Conservation (phyloP, 2,888 invertebrate species). For the Ceramica pisi region DNA sequence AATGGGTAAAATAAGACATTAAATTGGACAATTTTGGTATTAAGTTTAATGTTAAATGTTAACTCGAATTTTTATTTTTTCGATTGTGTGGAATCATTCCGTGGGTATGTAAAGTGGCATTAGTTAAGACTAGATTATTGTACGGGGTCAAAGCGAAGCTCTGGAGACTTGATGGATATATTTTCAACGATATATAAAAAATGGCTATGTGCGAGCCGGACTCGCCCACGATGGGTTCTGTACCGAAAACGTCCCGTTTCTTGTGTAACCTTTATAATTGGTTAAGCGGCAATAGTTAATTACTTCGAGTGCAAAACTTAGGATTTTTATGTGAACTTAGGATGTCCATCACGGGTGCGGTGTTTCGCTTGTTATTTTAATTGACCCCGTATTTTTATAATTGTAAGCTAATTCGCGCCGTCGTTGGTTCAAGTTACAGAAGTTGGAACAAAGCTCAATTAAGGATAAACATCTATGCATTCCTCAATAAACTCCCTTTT, state of each 20-base stretch:
- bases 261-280: too few species aligned
- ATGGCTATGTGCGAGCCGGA: too few species aligned
- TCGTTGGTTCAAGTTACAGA: slow-evolving; percentile 39
- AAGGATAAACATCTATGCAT: not conserved
- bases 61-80: slow-evolving; percentile 61
- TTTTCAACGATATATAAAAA: not conserved
- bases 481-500: not conserved
- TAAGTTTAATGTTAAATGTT: slow-evolving; percentile 52
- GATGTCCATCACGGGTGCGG: not conserved
- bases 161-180: not conserved
- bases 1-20: slow-evolving; percentile 47
- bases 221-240: too few species aligned
- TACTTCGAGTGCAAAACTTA: not conserved
- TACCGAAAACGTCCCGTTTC: too few species aligned
- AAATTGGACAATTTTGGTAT: slow-evolving; percentile 44
- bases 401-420: slow-evolving; percentile 40
- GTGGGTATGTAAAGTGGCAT: slow-evolving; percentile 50
- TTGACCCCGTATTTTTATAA: slow-evolving; percentile 36
- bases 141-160: not conserved
- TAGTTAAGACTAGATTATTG: slow-evolving; percentile 51
- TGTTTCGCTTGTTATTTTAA: not conserved
- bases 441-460: not conserved
- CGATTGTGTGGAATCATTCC: slow-evolving; percentile 64
- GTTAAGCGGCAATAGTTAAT: too few species aligned
- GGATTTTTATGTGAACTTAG: not conserved